A percentile compares a stretch with the other conserved stretches of the same genome.
Evolutionary conservation across 2,888 invertebrate species (phyloP).

Genomic region (Megalurothrips usitatus): DNA sequence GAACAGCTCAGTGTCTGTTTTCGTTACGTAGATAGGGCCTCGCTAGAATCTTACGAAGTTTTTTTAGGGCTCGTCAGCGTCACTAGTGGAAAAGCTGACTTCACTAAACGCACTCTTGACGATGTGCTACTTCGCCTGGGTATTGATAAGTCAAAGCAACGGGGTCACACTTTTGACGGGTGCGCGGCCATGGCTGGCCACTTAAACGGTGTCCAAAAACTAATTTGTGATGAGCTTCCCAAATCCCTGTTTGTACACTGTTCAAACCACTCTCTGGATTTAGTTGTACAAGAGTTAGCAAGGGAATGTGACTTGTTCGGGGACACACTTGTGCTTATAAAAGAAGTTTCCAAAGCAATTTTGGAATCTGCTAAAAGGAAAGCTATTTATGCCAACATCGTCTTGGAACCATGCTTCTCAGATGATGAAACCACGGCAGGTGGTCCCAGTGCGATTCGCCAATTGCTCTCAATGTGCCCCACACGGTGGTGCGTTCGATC

Average conservation of each 20-base stretch:
- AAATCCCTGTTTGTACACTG: background rate
- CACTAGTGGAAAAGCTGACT: background rate
- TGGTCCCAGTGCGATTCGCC: background rate
- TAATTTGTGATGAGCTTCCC: background rate
- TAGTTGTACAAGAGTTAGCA: background rate
- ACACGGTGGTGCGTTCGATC: background rate
- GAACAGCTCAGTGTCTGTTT: background rate
- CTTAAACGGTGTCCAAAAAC: background rate
- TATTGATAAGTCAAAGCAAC: background rate
- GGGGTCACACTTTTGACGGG: background rate
- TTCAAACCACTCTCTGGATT: background rate
- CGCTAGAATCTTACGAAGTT: background rate
- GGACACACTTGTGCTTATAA: background rate
- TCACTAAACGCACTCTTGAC: background rate
- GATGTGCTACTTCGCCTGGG: background rate
- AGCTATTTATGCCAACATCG: background rate
- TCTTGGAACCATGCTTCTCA: background rate
- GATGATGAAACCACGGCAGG: background rate
- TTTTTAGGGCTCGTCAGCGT: background rate
- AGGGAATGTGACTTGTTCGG: background rate
- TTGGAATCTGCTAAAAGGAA: background rate
- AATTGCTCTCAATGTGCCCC: background rate
- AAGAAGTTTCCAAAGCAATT: background rate
- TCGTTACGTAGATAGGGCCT: background rate
- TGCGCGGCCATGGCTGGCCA: background rate